Evolutionary conservation across 2,797 vertebrate genomes (phyloP), one percentile per base, ranked within the genome.

Genomic region (Danio albolineatus): DNA sequence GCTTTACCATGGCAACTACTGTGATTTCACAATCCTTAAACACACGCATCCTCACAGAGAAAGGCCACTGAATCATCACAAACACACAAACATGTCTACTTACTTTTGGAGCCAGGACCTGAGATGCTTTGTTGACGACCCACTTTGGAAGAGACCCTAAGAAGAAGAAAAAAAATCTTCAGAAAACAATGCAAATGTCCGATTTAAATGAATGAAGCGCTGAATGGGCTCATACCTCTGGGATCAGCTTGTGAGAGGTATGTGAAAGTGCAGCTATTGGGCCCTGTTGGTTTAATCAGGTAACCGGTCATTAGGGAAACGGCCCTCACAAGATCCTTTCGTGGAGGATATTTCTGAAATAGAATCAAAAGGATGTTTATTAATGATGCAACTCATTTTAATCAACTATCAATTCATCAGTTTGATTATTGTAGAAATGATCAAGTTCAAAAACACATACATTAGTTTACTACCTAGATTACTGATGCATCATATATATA

Each of bases 161-260:
- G 2, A 7, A 2, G 13, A 77, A 0, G 8, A 59, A 17, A 14
- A 5, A 6, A 57, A 57, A 53, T 7, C 21, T 36, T 61, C 7
- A 46, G 10, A 46, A 12, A 46, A 28, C 8, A 38, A 53, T 13
- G 21, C 61, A 57, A 6, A 56, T 75, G 46, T 70, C 70, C 4
- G 1, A 56, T 38, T 39, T n/a, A 56, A 12, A 66, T 19, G 28
- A 28, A n/a, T 8, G 5, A 12, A 51, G 9, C 10, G 8, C 1
- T 6, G 53, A 41, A 0, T 10, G 5, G 16, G 10, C 41, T 46
- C 76, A 67, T 75, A 96, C 96, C 95, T 94, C 90, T 95, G 38
- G 95, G 95, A 84, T 96, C 95, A 7, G 95, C 93, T 84, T 96
- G 94, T 5, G 95, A 95, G 56, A 96, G 92, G 84, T 96, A 96